Evolutionary conservation across 2,888 invertebrate species (phyloP), one percentile per base, ranked within the genome.

Genomic region (Pteria penguin): DNA sequence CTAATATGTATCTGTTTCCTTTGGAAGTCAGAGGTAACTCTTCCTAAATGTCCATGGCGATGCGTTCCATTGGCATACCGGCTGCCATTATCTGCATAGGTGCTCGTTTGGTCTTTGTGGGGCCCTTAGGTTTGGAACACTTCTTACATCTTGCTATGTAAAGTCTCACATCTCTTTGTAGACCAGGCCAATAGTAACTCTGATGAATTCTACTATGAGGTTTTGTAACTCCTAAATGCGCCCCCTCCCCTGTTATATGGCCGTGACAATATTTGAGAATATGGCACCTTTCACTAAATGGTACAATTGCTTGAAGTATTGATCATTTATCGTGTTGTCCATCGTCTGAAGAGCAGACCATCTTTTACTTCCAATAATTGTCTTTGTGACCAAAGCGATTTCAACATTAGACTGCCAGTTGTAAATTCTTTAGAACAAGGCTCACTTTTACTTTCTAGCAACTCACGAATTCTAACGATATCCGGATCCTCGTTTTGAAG

Each of bases 1-100:
- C 71, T 1, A 71, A 22, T n/a, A 68, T 55, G 52, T 71, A 61
- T 26, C 62, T 60, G 29, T 71, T 71, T 3, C 62, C 61, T 4
- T 45, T 61, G n/a, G 61, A 11, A 18, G 62, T 62, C 32, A 71
- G 4, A 4, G 71, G 62, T 3, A 71, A 22, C 31, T 36, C 61
- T 2, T 52, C 45, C 26, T 61, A 32, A 4, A 71, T 71, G 32
- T 71, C 62, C 0, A 29, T 36, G 2, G 61, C 61, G 24, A 61
- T 32, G 3, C 62, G 24, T n/a, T 71, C 70, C 70, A 71, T 71
- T 29, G 70, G 70, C 2, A 31, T 18, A 11, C 70, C 61, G 4
- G 29, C n/a, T 4, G 29, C 45, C 11, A 52, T 29, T 5, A 61
- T 26, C 5, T 71, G 60, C 70, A 61, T 52, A 0, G 70, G 70